Evolutionary conservation across 2,888 invertebrate species (phyloP).

Genomic region (Acleris holmiana): DNA sequence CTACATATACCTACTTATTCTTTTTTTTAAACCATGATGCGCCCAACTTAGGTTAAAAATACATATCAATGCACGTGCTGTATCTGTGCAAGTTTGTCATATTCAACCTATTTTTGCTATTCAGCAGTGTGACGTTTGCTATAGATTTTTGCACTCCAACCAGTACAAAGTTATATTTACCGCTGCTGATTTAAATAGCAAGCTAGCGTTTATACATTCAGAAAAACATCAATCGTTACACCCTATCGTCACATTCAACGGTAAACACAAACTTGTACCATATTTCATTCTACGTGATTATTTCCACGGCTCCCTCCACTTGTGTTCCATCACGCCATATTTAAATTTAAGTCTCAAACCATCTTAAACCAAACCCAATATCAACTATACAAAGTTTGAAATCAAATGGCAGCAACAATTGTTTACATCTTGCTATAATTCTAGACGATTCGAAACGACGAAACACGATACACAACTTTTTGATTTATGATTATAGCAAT

Average conservation of each 20-base stretch:
- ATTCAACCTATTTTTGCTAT: no score
- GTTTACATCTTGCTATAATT: conserved; percentile 24
- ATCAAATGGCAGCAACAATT: conserved; percentile 1
- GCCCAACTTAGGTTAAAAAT: no score
- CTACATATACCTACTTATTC: no score
- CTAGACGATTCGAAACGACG: conserved; percentile 2
- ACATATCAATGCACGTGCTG: no score
- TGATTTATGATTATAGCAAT: background rate
- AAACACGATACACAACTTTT: background rate
- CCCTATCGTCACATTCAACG: background rate
- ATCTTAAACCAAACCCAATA: background rate
- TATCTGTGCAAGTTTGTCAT: no score
- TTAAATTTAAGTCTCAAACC: conserved; percentile 5
- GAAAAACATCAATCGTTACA: background rate
- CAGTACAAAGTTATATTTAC: no score
- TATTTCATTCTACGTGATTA: conserved; percentile 10
- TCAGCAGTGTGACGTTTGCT: no score
- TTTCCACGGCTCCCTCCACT: conserved; percentile 19
- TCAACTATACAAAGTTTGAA: background rate
- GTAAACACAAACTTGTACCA: conserved; percentile 9
- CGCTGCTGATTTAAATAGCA: no score
- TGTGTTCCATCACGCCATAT: conserved; percentile 21
- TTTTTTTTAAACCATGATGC: no score
- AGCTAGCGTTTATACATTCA: no score
- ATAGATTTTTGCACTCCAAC: no score